Evolutionary conservation across 2,113 vertebrate genomes (phyloP), one percentile per base, ranked within the genome.

Genomic region (Zosterops lateralis): DNA sequence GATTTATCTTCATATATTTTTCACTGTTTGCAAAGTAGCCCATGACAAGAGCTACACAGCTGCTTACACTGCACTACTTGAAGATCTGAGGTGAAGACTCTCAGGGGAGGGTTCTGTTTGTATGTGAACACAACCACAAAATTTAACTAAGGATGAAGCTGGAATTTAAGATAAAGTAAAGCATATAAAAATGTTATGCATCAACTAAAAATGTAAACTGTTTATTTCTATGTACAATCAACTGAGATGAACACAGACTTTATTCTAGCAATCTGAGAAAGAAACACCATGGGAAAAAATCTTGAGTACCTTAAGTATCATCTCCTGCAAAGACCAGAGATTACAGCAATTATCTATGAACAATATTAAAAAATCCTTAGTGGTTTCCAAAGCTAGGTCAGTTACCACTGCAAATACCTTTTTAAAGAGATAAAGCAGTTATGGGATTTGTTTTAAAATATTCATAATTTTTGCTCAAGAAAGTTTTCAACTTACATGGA

Each of bases 261-360:
- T 67, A 34, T 83, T 83, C 81, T 14, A 42, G 71, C 64, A 95
- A 89, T 74, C 57, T 73, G 65, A 82, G 89, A 91, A 90, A 92
- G 42, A 89, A 32, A 92, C 45, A 92, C 19, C n/a, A 95, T 64
- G 44, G 45, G 61, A 74, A 94, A 90, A 96, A 93, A 85, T 14
- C 75, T 71, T 26, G 62, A 79, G 57, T 88, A 96, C 68, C 85
- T 90, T 71, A 88, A 94, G 54, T 31, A 96, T 25, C 65, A 62
- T 65, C 84, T 88, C 90, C 91, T 86, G 81, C 95, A 96, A 84
- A 96, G 97, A 97, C 10, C 80, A 47, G 76, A 84, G 78, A 89
- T 93, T 74, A 97, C 65, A 3, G 56, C 60, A 91, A 96, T 47
- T 93, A 61, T 70, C 76, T 64, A 44, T 31, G 40, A 97, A 86